Percentiles rank a stretch among this genome's conserved stretches.
Evolutionary conservation across 2,888 invertebrate genomes (phyloP).

Genomic region (Melinopterus prodromus): DNA sequence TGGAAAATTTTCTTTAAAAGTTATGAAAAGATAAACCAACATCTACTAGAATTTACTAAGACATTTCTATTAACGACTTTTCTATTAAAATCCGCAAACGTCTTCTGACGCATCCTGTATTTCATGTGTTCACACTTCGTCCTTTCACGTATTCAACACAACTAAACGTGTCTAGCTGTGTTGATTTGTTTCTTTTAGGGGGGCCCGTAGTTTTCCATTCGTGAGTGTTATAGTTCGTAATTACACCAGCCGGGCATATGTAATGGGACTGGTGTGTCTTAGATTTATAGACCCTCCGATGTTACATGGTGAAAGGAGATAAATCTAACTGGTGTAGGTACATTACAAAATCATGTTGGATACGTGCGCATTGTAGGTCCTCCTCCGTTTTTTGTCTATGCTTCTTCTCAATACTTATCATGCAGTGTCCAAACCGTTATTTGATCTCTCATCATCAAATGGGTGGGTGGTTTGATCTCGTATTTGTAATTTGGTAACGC

Average conservation of each 20-base stretch:
- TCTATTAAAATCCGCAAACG: too few relatives aligned
- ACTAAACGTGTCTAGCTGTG: not conserved
- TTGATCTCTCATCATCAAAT: not conserved
- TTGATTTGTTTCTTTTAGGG: conserved; percentile 24
- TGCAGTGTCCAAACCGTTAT: conserved; percentile 4
- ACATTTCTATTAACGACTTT: too few relatives aligned
- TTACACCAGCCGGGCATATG: conserved; percentile 35
- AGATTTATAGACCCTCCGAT: conserved; percentile 34
- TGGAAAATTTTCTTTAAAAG: too few relatives aligned
- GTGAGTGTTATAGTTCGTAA: conserved; percentile 41
- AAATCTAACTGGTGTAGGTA: conserved; percentile 20
- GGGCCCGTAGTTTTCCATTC: conserved; percentile 10
- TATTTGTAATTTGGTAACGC: not conserved
- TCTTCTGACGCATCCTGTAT: too few relatives aligned
- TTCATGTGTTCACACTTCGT: too few relatives aligned
- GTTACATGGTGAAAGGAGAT: conserved; percentile 35
- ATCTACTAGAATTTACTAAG: too few relatives aligned
- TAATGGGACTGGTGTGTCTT: conserved; percentile 36
- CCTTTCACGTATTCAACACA: too few relatives aligned
- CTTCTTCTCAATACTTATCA: conserved; percentile 6
- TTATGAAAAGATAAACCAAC: too few relatives aligned
- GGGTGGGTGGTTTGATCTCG: not conserved
- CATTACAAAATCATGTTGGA: conserved; percentile 23
- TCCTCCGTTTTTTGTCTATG: not conserved
- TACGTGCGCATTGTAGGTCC: conserved; percentile 10